phyloP scores from a whole-genome alignment of 2,113 vertebrate genomes.

The Chloebia gouldiae region DNA sequence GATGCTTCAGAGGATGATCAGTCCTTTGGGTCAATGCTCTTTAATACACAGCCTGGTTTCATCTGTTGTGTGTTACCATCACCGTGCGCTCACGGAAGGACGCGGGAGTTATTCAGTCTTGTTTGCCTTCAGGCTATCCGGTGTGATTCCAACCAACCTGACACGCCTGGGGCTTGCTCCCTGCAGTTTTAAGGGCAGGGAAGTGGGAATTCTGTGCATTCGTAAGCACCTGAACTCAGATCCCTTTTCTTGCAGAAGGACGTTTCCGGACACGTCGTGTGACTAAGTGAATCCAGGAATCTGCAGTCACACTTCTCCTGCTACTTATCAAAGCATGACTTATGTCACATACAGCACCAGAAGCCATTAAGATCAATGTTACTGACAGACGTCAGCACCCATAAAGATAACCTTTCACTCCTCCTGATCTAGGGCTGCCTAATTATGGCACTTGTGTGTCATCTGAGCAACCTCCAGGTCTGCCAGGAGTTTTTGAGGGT shows the following conservation, averaged over 20 bases:
- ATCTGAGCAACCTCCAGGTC: background rate
- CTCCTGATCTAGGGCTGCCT: background rate
- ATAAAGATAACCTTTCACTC: background rate
- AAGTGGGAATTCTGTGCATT: background rate
- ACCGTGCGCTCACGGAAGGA: background rate
- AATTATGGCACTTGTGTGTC: background rate
- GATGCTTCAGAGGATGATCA: conserved; percentile 8
- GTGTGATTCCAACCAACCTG: background rate
- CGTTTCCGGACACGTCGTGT: rapidly evolving
- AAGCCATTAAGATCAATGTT: background rate
- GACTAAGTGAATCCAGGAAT: background rate
- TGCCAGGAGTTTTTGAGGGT: background rate
- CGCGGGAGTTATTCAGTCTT: background rate
- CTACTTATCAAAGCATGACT: background rate
- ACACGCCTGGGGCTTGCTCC: background rate
- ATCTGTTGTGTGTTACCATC: background rate
- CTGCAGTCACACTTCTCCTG: background rate
- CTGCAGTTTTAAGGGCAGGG: background rate
- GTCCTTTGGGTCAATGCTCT: conserved; percentile 22
- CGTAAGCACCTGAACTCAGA: background rate
- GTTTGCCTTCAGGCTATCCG: background rate
- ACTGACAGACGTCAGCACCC: background rate
- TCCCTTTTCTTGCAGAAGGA: background rate
- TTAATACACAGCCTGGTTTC: conserved; percentile 26
- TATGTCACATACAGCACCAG: background rate